Conservation (phyloP, 2,888 invertebrate genomes). For the Boloria euphrosyne region DNA sequence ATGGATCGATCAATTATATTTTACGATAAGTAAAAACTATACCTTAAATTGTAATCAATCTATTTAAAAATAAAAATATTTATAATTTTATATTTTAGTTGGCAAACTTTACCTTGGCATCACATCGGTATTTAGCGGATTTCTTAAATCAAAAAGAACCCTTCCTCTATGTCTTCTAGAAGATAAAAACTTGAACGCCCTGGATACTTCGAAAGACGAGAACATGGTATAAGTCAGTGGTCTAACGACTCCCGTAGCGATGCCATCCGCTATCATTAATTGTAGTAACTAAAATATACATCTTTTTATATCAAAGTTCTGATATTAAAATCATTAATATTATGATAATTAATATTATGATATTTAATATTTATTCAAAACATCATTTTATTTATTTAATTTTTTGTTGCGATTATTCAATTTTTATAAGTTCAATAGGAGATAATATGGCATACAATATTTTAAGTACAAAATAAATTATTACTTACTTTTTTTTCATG, state of each 20-base stretch:
- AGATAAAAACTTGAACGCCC: conserved; percentile 2
- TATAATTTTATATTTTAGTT: no score
- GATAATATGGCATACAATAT: background rate
- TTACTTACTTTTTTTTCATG: conserved; percentile 6
- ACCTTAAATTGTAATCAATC: background rate
- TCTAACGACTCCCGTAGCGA: conserved; percentile 2
- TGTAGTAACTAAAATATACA: background rate
- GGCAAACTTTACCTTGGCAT: background rate
- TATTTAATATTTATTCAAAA: background rate
- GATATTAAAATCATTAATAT: background rate
- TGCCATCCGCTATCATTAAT: conserved; percentile 4
- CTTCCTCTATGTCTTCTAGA: conserved; percentile 3
- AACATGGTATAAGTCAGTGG: conserved; percentile 1
- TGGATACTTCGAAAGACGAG: conserved; percentile 3
- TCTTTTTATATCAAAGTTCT: background rate
- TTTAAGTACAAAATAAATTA: background rate
- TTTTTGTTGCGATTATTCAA: no score
- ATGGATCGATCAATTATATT: no score
- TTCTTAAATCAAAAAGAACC: background rate
- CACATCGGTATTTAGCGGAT: background rate
- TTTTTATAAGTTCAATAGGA: background rate
- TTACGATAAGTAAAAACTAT: background rate
- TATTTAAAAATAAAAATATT: background rate
- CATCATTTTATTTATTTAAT: no score
- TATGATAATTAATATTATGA: no score